Evolutionary conservation across 2,797 vertebrate genomes (phyloP).

Genomic region (Sebastes steindachneri): DNA sequence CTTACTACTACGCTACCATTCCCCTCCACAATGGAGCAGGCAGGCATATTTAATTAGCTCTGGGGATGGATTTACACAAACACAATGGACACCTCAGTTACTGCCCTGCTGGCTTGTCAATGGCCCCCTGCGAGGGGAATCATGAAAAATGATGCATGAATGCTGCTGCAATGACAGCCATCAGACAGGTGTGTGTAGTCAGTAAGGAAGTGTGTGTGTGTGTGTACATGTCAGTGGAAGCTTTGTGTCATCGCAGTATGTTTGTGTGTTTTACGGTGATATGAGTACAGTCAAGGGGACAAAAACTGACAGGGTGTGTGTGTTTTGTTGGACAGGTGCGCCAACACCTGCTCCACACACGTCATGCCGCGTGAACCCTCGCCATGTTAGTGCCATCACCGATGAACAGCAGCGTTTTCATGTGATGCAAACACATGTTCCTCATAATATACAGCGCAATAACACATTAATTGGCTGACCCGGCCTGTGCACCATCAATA

Average conservation of each 20-base stretch:
- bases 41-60: slow-evolving; percentile 60
- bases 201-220: neutral
- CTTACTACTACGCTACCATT: slow-evolving; percentile 24
- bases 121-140: neutral
- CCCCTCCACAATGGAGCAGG: slow-evolving; percentile 43
- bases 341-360: slow-evolving; percentile 47
- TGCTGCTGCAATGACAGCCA: slow-evolving; percentile 23
- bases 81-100: slow-evolving; percentile 60
- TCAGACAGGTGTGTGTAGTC: slow-evolving; percentile 5
- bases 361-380: slow-evolving; percentile 18
- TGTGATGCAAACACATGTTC: slow-evolving; percentile 1
- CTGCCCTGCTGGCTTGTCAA: slow-evolving; percentile 47
- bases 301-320: slow-evolving; percentile 24
- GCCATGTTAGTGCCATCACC: neutral
- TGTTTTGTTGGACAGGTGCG: slow-evolving; percentile 28
- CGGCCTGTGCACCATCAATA: neutral
- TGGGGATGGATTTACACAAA: slow-evolving; percentile 58
- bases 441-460: neutral
- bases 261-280: slow-evolving; percentile 4
- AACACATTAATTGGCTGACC: neutral
- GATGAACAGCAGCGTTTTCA: neutral
- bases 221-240: neutral
- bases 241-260: neutral
- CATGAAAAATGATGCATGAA: slow-evolving; percentile 43
- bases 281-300: neutral